phyloP scores from a whole-genome alignment of 2,113 vertebrate species.

The Oophaga pumilio region DNA sequence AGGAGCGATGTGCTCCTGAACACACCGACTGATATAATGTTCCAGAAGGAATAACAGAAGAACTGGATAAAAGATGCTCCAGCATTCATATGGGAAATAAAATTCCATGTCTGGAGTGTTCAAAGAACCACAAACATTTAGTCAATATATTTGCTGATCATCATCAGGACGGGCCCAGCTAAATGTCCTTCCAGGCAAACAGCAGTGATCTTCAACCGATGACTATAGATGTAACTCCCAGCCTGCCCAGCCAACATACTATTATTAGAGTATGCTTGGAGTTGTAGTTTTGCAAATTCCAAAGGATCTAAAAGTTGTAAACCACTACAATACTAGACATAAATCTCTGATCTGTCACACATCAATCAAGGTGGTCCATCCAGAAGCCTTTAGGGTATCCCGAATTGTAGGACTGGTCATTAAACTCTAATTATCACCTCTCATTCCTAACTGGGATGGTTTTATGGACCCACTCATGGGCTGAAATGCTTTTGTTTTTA shows the following conservation, averaged over 20 bases:
- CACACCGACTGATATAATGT: too few relatives aligned
- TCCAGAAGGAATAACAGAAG: too few relatives aligned
- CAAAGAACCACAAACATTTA: too few relatives aligned
- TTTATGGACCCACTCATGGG: constrained; percentile 50
- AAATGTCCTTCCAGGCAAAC: background rate
- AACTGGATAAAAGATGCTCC: too few relatives aligned
- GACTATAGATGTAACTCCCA: background rate
- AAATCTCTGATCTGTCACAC: constrained; percentile 41
- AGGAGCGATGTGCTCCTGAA: too few relatives aligned
- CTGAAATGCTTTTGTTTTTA: constrained; percentile 36
- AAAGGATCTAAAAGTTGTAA: background rate
- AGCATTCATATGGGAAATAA: too few relatives aligned
- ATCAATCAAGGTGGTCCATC: constrained; percentile 41
- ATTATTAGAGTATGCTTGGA: background rate
- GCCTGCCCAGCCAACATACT: background rate
- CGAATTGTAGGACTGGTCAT: constrained; percentile 32
- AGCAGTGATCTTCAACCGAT: background rate
- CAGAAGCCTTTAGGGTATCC: constrained; percentile 46
- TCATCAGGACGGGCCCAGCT: too few relatives aligned
- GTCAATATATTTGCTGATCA: too few relatives aligned
- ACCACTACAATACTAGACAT: background rate
- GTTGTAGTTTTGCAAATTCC: background rate
- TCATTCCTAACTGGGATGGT: constrained; percentile 27
- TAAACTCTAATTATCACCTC: constrained; percentile 53
- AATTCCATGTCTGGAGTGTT: too few relatives aligned